Base-by-base conservation (phyloP, 2,888 invertebrate species). In the Troilus luridus region DNA sequence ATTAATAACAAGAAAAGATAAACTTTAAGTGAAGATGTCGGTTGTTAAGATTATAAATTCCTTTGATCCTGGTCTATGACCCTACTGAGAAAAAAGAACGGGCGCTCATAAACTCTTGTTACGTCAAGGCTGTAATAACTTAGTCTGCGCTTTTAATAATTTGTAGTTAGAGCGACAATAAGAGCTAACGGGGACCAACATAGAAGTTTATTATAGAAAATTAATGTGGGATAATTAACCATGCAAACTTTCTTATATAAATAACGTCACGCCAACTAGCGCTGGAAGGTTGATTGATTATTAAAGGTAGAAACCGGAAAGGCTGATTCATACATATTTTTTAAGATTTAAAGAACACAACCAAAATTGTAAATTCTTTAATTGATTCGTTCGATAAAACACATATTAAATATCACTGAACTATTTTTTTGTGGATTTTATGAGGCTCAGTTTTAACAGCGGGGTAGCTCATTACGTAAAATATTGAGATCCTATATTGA, bases 51-150 rank as follows among this genome's bases (percentile, higher is more conserved):
- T n/a, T n/a, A n/a, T 11, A n/a, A 64, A 64, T 64, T 64, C 64
- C n/a, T 64, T 64, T n/a, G n/a, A n/a, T n/a, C 9, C 64, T 64
- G 64, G 64, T 64, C 64, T 9, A 64, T 11, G 64, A 64, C 64
- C n/a, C n/a, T 64, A 64, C 64, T n/a, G 64, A 64, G 64, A 64
- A 64, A 64, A 64, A 64, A n/a, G 64, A n/a, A 11, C n/a, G 64
- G 9, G 64, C 9, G n/a, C 64, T 64, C 64, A 64, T 64, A 64
- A 64, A 64, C 64, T 64, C 64, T 64, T n/a, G 64, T 64, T 64
- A 64, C n/a, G 9, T 64, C n/a, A 64, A 64, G 64, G 64, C 64
- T n/a, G 64, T 64, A 64, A 64, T 64, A 64, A 64, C 64, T n/a
- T n/a, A 64, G 64, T 64, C n/a, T 11, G 64, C n/a, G 64, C 64